These are phyloP conservation scores for Tetragonula carbonaria DNA, from an alignment of 2,888 invertebrate species.

Conservation along the genomic window DNA sequence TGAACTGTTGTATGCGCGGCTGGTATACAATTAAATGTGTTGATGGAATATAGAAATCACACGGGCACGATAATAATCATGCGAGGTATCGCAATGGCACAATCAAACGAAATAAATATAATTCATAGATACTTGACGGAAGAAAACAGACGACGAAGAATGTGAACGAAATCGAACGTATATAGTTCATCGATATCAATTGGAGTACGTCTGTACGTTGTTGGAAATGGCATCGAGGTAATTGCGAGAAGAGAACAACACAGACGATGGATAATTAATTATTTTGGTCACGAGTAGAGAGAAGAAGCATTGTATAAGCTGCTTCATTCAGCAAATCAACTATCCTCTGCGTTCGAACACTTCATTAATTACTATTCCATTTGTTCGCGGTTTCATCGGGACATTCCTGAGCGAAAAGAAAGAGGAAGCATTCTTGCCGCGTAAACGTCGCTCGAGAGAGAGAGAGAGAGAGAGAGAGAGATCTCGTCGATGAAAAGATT, in stretches of 20 bases:
- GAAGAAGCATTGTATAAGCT: conserved; percentile 25
- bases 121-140: not conserved
- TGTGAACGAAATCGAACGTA: conserved; percentile 13
- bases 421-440: too few species aligned
- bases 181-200: conserved; percentile 14
- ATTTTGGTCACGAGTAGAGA: conserved; percentile 61
- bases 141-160: not conserved
- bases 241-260: conserved; percentile 11
- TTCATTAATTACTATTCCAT: conserved; percentile 62
- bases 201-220: conserved; percentile 1
- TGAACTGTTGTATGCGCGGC: not conserved
- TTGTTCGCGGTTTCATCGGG: conserved; percentile 31
- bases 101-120: conserved; percentile 45
- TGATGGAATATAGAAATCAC: conserved; percentile 42
- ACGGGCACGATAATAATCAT: not conserved
- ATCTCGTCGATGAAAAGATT: not conserved
- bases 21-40: conserved; percentile 9
- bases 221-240: conserved; percentile 6
- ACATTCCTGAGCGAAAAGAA: too few species aligned
- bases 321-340: not conserved
- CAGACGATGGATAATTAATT: conserved; percentile 64
- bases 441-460: not conserved
- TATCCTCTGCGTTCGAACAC: conserved; percentile 24
- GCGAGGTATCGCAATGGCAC: too few species aligned
- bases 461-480: not conserved